Conservation (phyloP, 2,888 invertebrate genomes). For the Galerucella calmariensis region DNA sequence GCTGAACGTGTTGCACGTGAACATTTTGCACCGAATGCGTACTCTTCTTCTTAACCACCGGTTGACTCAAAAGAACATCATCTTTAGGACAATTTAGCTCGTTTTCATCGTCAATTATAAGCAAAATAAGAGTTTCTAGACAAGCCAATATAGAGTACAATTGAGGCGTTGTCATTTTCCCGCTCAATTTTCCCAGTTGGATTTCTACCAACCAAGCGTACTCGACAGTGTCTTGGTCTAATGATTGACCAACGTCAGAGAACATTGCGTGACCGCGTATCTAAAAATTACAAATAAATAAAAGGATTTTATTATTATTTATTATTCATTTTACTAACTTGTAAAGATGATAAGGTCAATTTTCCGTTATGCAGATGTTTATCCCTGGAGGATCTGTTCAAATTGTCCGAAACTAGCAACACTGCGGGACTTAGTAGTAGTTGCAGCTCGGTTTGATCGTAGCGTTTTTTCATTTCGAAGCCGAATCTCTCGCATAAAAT, state of each 20-base stretch:
- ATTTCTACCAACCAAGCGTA: constrained; percentile 98
- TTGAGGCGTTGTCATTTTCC: constrained; percentile 89
- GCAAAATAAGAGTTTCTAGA: constrained; percentile 87
- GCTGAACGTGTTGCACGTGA: constrained; percentile 57
- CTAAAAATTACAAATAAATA: constrained; percentile 60
- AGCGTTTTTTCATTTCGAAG: constrained; percentile 97
- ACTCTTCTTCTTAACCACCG: constrained; percentile 62
- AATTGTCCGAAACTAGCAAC: constrained; percentile 80
- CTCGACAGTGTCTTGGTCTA: constrained; percentile 95
- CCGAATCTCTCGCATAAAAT: constrained; percentile 90
- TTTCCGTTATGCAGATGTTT: constrained; percentile 85
- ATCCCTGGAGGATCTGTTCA: constrained; percentile 76
- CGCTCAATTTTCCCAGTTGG: constrained; percentile 92
- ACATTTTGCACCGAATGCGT: constrained; percentile 55
- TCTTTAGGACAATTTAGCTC: constrained; percentile 84
- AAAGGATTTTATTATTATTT: neutral
- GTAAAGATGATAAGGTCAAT: constrained; percentile 84
- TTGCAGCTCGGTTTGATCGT: constrained; percentile 91
- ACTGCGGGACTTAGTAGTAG: constrained; percentile 89
- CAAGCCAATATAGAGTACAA: constrained; percentile 88
- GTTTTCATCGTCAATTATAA: constrained; percentile 91
- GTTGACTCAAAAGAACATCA: constrained; percentile 75
- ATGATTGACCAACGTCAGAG: constrained; percentile 87
- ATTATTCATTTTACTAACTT: constrained; percentile 68
- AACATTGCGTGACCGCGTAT: constrained; percentile 96